Conservation (phyloP, 2,113 vertebrate species). For the Labeo rohita region DNA sequence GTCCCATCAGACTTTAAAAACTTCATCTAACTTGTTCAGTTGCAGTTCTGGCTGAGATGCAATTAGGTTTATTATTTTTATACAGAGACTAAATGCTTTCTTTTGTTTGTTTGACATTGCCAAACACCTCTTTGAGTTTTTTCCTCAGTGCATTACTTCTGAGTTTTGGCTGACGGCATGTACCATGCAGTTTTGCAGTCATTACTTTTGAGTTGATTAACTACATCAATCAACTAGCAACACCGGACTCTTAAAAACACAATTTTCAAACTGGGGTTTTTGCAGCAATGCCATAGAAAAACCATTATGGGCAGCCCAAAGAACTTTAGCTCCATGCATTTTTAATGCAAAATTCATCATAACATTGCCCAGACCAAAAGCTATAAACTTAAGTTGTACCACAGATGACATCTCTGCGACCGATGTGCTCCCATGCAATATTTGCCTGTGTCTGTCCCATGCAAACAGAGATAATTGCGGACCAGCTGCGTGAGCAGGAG, state of each 20-base stretch:
- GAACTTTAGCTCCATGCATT: background rate
- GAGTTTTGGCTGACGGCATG: background rate
- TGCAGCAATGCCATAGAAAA: no score
- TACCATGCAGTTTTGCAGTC: background rate
- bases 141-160: background rate
- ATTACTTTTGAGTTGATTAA: background rate
- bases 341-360: background rate
- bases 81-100: background rate
- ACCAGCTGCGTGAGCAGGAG: slow-evolving; percentile 30
- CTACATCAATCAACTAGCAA: background rate
- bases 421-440: background rate
- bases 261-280: no score
- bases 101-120: background rate
- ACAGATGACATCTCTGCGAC: background rate
- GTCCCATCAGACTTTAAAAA: background rate
- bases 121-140: background rate
- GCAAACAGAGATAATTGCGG: slow-evolving; percentile 15
- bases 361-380: background rate
- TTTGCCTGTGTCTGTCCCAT: background rate
- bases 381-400: background rate
- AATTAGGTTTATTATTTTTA: background rate
- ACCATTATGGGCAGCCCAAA: no score
- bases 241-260: no score
- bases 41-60: background rate
- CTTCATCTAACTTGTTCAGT: no score